Evolutionary conservation across 2,797 vertebrate species (phyloP), one percentile per base, ranked within the genome.

Genomic region (Cossypha dichroa): DNA sequence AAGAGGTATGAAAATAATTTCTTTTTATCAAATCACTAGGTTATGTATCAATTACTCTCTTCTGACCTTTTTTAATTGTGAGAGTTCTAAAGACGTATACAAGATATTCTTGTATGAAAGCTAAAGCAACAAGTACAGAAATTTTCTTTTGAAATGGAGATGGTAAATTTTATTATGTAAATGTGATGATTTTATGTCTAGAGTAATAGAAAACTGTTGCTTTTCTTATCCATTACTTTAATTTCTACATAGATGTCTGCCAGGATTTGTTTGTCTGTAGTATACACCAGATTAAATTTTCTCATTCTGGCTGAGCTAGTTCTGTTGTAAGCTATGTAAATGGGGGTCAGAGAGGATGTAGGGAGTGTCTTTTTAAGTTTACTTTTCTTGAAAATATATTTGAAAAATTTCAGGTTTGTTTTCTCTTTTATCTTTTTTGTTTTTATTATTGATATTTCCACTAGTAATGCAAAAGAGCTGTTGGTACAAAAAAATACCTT

Each of bases 341-440:
- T 38, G 12, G 0, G 7, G 5, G 3, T 26, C 7, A 19, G 3
- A 28, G 7, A 1, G 4, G 11, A 4, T 23, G 3, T 26, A 12
- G 7, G 2, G 26, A 15, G 4, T 45, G 11, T 49, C 12, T 52
- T 63, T 38, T 60, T 18, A 15, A 21, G 1, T 19, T 36, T 25
- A 28, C 21, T 89, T 93, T 40, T 28, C 15, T 18, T 66, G 12
- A 3, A 66, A 73, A 26, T 67, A 19, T 1, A 1, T 51, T 66
- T 46, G 4, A 40, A 69, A 64, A 40, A 13, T 0, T 2, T 56
- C 2, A 19, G 5, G 2, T 15, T 74, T 60, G 1, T 46, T 60
- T 25, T 1, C 2, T 7, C 2, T 2, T 9, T 18, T 36, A 3
- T 33, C 15, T 3, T 10, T 12, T 8, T 4, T 31, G 22, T 4